These are phyloP conservation scores for Anagrus nilaparvatae DNA, from an alignment of 1,140 invertebrate genomes.

Conservation along the genomic window DNA sequence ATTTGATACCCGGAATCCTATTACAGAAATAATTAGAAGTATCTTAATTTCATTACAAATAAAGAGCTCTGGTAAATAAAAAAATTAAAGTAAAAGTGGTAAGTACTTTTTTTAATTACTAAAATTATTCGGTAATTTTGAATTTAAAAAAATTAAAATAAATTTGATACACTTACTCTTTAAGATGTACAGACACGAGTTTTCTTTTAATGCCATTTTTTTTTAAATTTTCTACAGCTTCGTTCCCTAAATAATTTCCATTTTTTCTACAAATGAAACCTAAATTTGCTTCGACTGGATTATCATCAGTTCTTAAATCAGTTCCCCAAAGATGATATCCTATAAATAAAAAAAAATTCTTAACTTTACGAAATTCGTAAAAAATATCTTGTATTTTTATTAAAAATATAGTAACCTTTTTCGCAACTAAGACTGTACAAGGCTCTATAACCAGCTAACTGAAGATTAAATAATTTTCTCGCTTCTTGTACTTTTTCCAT, in stretches of 20 bases:
- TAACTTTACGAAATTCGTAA: too few relatives aligned
- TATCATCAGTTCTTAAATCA: slow-evolving; percentile 73
- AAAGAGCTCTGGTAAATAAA: too few relatives aligned
- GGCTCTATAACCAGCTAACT: slow-evolving; percentile 72
- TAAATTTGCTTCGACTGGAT: slow-evolving; percentile 74
- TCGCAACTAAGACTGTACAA: slow-evolving; percentile 75
- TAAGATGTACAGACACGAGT: slow-evolving; percentile 59
- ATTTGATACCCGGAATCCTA: too few relatives aligned
- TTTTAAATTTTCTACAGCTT: slow-evolving; percentile 52
- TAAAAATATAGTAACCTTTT: slow-evolving; percentile 56
- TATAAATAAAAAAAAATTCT: slow-evolving; percentile 34
- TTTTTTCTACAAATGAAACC: slow-evolving; percentile 64
- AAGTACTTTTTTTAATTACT: too few relatives aligned
- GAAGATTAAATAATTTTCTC: slow-evolving; percentile 51
- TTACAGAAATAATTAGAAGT: too few relatives aligned
- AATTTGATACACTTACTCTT: slow-evolving; percentile 45
- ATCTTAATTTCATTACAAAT: too few relatives aligned
- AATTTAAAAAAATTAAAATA: too few relatives aligned
- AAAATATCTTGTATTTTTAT: too few relatives aligned
- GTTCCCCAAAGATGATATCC: slow-evolving; percentile 78
- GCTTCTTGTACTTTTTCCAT: slow-evolving; percentile 52
- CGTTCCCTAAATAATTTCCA: slow-evolving; percentile 67
- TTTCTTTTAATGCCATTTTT: slow-evolving; percentile 60
- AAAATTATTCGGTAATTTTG: too few relatives aligned
- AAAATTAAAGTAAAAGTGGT: too few relatives aligned